Evolutionary conservation across 2,888 invertebrate species (phyloP), one percentile per base, ranked within the genome.

Genomic region (Drosophila paramelanica): DNA sequence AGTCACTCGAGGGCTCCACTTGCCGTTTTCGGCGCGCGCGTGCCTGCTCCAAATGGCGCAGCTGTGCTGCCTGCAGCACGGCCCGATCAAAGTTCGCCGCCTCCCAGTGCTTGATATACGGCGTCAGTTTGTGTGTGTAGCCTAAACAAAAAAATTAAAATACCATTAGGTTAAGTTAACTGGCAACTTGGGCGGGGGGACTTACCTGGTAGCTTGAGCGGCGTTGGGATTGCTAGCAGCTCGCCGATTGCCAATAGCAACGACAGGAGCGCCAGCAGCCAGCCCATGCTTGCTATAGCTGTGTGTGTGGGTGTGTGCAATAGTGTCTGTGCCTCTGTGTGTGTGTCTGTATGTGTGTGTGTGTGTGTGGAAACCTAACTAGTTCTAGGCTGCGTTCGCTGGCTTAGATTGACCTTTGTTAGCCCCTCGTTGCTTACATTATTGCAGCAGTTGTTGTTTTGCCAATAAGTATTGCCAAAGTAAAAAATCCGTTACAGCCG

Each of bases 41-140:
- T 52, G 91, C 89, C 66, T 92, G 91, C 70, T 91, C 91, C 85
- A 91, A 88, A 82, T 93, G 92, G 58, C 90, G 87, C 58, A 90
- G 89, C 77, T 92, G 92, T n/a, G 92, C 92, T 41, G 86, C 87
- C 70, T 91, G 90, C 67, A 93, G 78, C 61, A 89, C 81, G 11
- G 75, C 68, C 60, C 92, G 95, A 93, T 96, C 95, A 93, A 96
- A 97, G 91, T 94, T 94, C 83, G 96, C 95, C 71, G 96, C 95
- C 93, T 97, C 96, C 94, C 95, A 97, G 93, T 96, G 95, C 71
- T 94, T 94, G 91, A 97, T 96, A 93, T 95, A 96, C 75, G 96
- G 96, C 89, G 95, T 95, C 91, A 96, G 83, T 68, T 86, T 90
- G 77, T 90, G 88, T 78, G 91, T 93, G 77, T 95, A 93, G 92